phyloP scores from a whole-genome alignment of 2,888 invertebrate species.

The Pseudococcus longispinus region DNA sequence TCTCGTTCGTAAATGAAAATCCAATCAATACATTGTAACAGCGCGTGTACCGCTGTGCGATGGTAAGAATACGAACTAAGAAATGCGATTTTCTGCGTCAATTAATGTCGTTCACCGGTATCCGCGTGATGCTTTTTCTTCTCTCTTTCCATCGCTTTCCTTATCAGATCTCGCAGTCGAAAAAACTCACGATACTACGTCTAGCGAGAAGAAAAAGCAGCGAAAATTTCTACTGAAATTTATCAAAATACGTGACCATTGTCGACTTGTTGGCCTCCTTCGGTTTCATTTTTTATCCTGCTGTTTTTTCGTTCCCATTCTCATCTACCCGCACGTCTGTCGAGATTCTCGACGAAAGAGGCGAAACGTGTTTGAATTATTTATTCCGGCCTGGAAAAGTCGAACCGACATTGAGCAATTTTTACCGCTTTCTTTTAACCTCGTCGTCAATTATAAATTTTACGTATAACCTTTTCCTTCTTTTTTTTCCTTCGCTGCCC shows the following conservation, averaged over 20 bases:
- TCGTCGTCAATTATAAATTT: neutral
- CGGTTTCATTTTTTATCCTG: neutral
- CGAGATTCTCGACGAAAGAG: neutral
- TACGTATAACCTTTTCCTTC: neutral
- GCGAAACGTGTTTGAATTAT: conserved; percentile 17
- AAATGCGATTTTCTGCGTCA: conserved; percentile 35
- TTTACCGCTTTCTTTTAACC: neutral
- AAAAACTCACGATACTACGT: neutral
- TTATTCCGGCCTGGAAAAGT: neutral
- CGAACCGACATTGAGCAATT: neutral
- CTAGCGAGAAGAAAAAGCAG: neutral
- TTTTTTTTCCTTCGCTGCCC: neutral
- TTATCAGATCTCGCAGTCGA: neutral
- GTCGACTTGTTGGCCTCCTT: conserved; percentile 22
- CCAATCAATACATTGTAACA: conserved; percentile 32
- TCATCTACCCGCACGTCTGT: neutral
- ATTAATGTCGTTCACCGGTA: conserved; percentile 29
- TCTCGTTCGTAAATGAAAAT: conserved; percentile 29
- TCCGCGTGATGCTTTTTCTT: neutral
- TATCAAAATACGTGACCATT: conserved; percentile 17
- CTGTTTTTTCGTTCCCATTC: neutral
- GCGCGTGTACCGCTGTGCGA: conserved; percentile 18
- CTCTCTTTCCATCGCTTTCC: neutral
- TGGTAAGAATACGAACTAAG: conserved; percentile 25
- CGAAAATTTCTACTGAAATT: neutral